phyloP scores from a whole-genome alignment of 2,113 vertebrate species.

The Isurus oxyrinchus region DNA sequence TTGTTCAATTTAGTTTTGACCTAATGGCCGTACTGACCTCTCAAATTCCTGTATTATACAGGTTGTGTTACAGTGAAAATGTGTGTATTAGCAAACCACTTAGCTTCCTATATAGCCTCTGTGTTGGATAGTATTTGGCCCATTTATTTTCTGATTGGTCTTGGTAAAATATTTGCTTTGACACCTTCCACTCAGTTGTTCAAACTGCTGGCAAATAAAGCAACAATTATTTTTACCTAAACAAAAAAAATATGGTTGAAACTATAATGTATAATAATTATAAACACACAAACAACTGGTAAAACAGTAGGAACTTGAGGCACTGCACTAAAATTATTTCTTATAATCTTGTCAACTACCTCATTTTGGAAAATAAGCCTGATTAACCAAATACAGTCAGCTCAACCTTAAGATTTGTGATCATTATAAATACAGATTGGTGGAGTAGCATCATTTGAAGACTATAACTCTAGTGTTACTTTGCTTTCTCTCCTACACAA shows the following conservation, averaged over 20 bases:
- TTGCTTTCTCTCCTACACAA: neutral
- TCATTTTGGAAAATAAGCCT: neutral
- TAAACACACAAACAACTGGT: neutral
- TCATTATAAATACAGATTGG: neutral
- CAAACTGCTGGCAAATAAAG: neutral
- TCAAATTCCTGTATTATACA: too few relatives aligned
- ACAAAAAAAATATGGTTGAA: neutral
- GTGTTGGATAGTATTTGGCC: neutral
- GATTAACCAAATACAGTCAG: neutral
- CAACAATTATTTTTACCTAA: neutral
- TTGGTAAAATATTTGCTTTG: neutral
- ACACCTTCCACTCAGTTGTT: neutral
- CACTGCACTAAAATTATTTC: too few relatives aligned
- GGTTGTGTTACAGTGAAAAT: neutral
- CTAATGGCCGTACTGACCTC: too few relatives aligned
- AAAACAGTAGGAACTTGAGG: neutral
- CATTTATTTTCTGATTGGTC: neutral
- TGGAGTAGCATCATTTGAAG: neutral
- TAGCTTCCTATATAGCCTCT: neutral
- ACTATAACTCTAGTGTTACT: neutral
- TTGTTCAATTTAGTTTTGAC: too few relatives aligned
- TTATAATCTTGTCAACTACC: neutral
- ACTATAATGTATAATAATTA: neutral
- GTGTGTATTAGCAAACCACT: neutral
- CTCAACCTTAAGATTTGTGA: neutral